Conservation (phyloP, 30 jellyfish, hydroid and myxozoan species). For the Kudoa iwatai region DNA sequence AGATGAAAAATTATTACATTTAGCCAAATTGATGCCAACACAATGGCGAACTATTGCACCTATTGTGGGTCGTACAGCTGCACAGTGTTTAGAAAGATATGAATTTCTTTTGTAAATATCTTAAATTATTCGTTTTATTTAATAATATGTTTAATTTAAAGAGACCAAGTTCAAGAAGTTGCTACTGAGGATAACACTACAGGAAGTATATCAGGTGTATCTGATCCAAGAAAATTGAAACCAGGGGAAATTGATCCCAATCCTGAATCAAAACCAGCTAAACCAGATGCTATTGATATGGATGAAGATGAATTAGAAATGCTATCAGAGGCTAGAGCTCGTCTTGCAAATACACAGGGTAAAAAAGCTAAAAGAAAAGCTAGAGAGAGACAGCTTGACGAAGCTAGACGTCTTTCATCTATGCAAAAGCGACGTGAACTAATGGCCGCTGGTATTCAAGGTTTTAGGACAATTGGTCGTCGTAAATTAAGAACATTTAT, state of each 20-base stretch:
- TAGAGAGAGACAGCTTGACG: conserved; percentile 80
- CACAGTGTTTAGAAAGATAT: conserved; percentile 91
- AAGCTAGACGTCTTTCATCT: conserved; percentile 76
- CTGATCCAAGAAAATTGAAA: conserved; percentile 77
- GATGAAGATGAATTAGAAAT: conserved; percentile 95
- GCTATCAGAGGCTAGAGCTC: conserved; percentile 98
- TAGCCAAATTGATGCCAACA: conserved; percentile 93
- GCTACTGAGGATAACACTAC: conserved; percentile 33
- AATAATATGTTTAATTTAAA: conserved; percentile 1
- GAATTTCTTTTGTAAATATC: conserved; percentile 67
- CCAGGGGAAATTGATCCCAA: conserved; percentile 98
- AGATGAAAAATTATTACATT: conserved; percentile 73
- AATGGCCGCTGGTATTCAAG: conserved; percentile 88
- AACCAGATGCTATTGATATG: conserved; percentile 97
- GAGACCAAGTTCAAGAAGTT: conserved; percentile 87
- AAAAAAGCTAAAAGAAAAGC: conserved; percentile 93
- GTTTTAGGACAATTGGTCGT: too few relatives aligned
- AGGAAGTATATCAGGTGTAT: too few relatives aligned
- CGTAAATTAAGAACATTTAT: too few relatives aligned
- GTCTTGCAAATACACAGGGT: conserved; percentile 93
- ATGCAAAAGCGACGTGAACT: conserved; percentile 71
- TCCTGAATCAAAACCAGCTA: conserved; percentile 92
- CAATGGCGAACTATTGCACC: conserved; percentile 99
- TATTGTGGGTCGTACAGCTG: conserved; percentile 86
- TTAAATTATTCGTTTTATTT: too few relatives aligned